Base-by-base conservation (phyloP, 2,797 vertebrate genomes). In the Arctocebus calabarensis region DNA sequence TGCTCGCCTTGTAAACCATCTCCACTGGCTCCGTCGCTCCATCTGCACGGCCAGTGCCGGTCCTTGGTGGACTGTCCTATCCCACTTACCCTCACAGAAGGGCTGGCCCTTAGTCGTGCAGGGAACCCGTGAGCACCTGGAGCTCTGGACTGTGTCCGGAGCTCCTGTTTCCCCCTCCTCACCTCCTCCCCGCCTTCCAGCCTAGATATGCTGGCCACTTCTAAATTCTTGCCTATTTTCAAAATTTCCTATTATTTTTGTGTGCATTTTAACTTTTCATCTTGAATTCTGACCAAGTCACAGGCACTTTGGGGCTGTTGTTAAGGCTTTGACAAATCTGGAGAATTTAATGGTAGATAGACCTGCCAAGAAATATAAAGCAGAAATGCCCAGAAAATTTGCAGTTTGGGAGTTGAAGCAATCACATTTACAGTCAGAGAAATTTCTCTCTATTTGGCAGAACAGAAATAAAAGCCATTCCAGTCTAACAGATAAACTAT, bases 361-460 rank as follows among this genome's bases (percentile, higher is more conserved):
- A 64, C 62, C 48, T 96, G 61, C 93, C 79, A 84, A 52, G 94
- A 70, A 75, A 64, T 4, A 0, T 29, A 32, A 91, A 94, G 88
- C 95, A 83, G 61, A 93, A 94, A 94, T 96, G 43, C n/a, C 75
- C 90, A 92, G 37, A 64, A 91, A 71, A n/a, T 90, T 3, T 90
- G 32, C 52, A 68, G 7, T 88, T 79, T 64, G 11, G 77, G 37
- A 91, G 70, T 86, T 97, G 71, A 43, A 91, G n/a, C 95, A 93
- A 81, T 97, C 59, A 75, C 66, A 55, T 62, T 87, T 97, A 94
- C 40, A 90, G 57, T 81, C 71, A 81, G 23, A 97, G 93, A 93
- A 82, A 43, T 17, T 88, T 43, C 32, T 22, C 71, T 97, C 92
- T 52, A 95, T 94, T 96, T 87, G 94, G 81, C 94, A 93, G 91